A percentile compares a stretch with the other conserved stretches of the same genome.
Evolutionary conservation across 2,888 invertebrate species (phyloP).

Genomic region (Zeuzera pyrina): DNA sequence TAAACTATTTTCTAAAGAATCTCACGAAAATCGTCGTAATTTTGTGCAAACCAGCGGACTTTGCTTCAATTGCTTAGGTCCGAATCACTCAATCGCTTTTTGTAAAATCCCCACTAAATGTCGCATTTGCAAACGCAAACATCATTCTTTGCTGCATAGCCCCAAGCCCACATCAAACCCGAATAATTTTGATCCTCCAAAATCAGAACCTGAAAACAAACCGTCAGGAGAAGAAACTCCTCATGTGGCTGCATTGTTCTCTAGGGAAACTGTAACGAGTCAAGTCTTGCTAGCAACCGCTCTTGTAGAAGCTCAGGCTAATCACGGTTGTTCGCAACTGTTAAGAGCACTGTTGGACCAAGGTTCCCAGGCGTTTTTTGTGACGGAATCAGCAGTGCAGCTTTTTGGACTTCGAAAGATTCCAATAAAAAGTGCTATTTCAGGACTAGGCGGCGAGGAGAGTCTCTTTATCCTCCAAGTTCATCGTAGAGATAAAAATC

Average conservation of each 20-base stretch:
- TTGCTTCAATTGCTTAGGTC: conserved; percentile 7
- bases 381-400: conserved; percentile 8
- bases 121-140: not conserved
- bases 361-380: conserved; percentile 20
- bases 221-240: too few species aligned
- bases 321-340: conserved; percentile 6
- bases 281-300: conserved; percentile 22
- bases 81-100: not conserved
- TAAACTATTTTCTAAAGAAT: too few species aligned
- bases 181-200: too few species aligned
- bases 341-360: conserved; percentile 16
- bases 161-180: too few species aligned
- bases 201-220: too few species aligned
- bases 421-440: conserved; percentile 5
- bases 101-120: not conserved
- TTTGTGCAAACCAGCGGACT: too few species aligned
- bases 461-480: not conserved
- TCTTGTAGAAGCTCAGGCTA: conserved; percentile 14
- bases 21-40: too few species aligned
- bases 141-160: conserved; percentile 11
- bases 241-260: too few species aligned
- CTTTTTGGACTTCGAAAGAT: conserved; percentile 14
- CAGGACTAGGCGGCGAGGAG: not conserved
- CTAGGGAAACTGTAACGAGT: too few species aligned
- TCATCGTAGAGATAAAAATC: not conserved